phyloP scores from a whole-genome alignment of 2,113 vertebrate genomes.

The Aix galericulata region DNA sequence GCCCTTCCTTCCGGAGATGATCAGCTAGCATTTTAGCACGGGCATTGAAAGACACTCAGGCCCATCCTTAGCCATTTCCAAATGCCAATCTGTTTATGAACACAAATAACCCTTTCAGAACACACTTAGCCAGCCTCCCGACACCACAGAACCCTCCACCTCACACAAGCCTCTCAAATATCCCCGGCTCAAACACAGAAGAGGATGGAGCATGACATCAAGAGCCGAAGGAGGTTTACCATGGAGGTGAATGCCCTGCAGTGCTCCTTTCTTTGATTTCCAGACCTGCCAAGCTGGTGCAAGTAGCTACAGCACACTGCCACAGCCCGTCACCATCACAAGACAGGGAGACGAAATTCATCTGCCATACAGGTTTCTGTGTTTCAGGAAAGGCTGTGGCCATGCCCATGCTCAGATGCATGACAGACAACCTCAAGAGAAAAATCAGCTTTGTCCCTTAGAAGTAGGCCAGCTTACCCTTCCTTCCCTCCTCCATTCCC shows the following conservation, averaged over 20 bases:
- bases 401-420: no score
- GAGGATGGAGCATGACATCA: not conserved
- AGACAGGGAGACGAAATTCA: not conserved
- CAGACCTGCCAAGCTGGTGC: not conserved
- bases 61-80: slow-evolving; percentile 8
- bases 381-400: not conserved
- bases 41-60: not conserved
- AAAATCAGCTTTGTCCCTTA: not conserved
- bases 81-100: not conserved
- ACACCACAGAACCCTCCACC: not conserved
- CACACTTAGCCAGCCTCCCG: not conserved
- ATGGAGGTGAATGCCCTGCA: not conserved
- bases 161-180: not conserved
- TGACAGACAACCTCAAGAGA: not conserved
- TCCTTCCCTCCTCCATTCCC: not conserved
- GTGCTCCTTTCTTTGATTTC: not conserved
- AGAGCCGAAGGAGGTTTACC: not conserved
- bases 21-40: not conserved
- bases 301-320: not conserved
- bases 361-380: fast-evolving
- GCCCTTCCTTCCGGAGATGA: not conserved
- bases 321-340: not conserved
- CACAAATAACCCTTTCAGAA: not conserved
- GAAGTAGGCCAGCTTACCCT: not conserved
- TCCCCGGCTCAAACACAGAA: not conserved